A percentile compares a stretch with the other conserved stretches of the same genome.
Conservation (phyloP, 2,888 invertebrate species). For the Strigamia crassipes region DNA sequence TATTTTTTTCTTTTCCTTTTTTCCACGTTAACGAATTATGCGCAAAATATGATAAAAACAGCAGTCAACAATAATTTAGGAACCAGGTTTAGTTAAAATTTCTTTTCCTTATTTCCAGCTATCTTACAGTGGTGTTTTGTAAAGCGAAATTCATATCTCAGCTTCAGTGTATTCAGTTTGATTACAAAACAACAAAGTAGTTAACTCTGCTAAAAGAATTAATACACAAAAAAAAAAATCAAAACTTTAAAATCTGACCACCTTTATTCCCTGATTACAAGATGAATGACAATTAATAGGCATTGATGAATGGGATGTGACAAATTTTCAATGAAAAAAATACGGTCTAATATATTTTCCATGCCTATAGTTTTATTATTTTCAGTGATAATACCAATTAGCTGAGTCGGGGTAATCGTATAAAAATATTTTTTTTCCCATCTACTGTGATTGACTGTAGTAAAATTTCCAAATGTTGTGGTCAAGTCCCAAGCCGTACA, state of each 20-base stretch:
- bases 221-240: conserved; percentile 14
- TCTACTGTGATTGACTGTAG: conserved; percentile 18
- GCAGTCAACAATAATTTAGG: conserved; percentile 46
- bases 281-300: conserved; percentile 25
- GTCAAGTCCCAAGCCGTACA: conserved; percentile 16
- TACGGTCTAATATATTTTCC: background rate
- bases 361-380: conserved; percentile 6
- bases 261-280: conserved; percentile 30
- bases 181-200: background rate
- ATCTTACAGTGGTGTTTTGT: background rate
- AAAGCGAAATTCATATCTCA: background rate
- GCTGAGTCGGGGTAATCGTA: conserved; percentile 14
- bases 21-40: conserved; percentile 25
- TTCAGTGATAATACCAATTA: conserved; percentile 20
- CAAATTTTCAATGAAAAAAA: background rate
- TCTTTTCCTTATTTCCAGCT: background rate
- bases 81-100: conserved; percentile 43
- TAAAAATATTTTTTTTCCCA: conserved; percentile 2
- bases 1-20: too few species aligned
- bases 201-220: background rate
- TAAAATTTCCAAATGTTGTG: conserved; percentile 27
- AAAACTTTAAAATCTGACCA: conserved; percentile 17
- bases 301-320: conserved; percentile 23
- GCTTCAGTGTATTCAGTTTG: background rate
- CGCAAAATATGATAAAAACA: conserved; percentile 37